Conservation (phyloP, 2,888 invertebrate genomes). For the Trichogramma evanescens region DNA sequence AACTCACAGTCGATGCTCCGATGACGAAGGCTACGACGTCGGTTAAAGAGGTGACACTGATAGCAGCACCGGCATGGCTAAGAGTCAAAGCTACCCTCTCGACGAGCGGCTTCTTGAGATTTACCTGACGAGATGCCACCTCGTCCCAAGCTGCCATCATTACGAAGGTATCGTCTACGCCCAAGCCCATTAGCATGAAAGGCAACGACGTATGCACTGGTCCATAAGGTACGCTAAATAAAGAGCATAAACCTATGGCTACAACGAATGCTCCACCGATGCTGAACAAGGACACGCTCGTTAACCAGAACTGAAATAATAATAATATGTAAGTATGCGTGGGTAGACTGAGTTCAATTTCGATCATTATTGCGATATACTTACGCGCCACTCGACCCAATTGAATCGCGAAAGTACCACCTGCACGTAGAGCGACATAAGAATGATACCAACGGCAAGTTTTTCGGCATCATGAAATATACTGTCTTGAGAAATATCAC, state of each 20-base stretch:
- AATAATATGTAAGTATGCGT: slow-evolving; percentile 4
- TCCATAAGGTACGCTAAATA: slow-evolving; percentile 66
- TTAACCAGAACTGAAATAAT: slow-evolving; percentile 54
- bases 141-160: slow-evolving; percentile 74
- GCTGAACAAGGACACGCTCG: slow-evolving; percentile 62
- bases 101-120: slow-evolving; percentile 52
- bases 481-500: slow-evolving; percentile 63
- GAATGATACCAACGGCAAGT: slow-evolving; percentile 58
- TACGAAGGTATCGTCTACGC: slow-evolving; percentile 81
- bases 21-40: slow-evolving; percentile 74
- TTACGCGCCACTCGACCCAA: slow-evolving; percentile 65
- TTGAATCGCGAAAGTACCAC: slow-evolving; percentile 68
- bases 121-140: slow-evolving; percentile 51
- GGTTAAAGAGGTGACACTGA: slow-evolving; percentile 75
- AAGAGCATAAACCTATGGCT: slow-evolving; percentile 65
- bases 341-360: not conserved
- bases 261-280: slow-evolving; percentile 68
- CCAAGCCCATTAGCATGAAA: slow-evolving; percentile 73
- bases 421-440: slow-evolving; percentile 71
- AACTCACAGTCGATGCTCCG: slow-evolving; percentile 65
- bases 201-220: slow-evolving; percentile 77
- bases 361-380: slow-evolving; percentile 24
- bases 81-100: slow-evolving; percentile 64
- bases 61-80: slow-evolving; percentile 75
- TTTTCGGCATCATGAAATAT: slow-evolving; percentile 70